Evolutionary conservation across 1,140 invertebrate species (phyloP).

Genomic region (Cheumatopsyche charites): DNA sequence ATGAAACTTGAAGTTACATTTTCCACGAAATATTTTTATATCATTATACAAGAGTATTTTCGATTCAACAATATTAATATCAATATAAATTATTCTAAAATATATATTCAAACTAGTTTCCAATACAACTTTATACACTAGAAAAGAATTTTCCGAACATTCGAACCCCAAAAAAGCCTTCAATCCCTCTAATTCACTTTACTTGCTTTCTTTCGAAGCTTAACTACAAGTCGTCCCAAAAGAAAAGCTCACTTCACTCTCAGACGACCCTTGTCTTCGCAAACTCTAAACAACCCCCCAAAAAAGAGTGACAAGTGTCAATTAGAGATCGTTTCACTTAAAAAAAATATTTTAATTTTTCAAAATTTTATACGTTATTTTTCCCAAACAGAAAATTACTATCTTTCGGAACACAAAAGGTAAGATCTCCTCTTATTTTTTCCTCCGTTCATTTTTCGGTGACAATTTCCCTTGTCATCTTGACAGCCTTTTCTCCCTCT

Average conservation of each 20-base stretch:
- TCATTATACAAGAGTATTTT: too few species aligned
- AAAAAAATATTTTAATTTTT: background rate
- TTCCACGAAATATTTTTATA: too few species aligned
- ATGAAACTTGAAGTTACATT: too few species aligned
- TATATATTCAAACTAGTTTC: too few species aligned
- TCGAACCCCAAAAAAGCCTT: slow-evolving; percentile 14
- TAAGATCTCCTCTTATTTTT: background rate
- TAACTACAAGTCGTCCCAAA: background rate
- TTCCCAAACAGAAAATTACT: background rate
- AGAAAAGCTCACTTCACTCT: slow-evolving; percentile 23
- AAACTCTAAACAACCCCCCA: slow-evolving; percentile 10
- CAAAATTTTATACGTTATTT: background rate
- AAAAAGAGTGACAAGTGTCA: slow-evolving; percentile 42
- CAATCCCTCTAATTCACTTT: slow-evolving; percentile 35
- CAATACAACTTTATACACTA: too few species aligned
- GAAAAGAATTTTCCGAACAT: background rate
- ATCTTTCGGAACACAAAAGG: background rate
- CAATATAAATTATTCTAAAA: too few species aligned
- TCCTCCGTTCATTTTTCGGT: background rate
- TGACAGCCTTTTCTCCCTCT: slow-evolving; percentile 22
- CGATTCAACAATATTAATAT: too few species aligned
- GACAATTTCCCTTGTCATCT: slow-evolving; percentile 33
- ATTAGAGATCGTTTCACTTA: slow-evolving; percentile 33
- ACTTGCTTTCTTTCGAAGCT: slow-evolving; percentile 29
- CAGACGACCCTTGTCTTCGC: slow-evolving; percentile 4